Evolutionary conservation across 2,888 invertebrate genomes (phyloP).

Genomic region (Hemaris fuciformis): DNA sequence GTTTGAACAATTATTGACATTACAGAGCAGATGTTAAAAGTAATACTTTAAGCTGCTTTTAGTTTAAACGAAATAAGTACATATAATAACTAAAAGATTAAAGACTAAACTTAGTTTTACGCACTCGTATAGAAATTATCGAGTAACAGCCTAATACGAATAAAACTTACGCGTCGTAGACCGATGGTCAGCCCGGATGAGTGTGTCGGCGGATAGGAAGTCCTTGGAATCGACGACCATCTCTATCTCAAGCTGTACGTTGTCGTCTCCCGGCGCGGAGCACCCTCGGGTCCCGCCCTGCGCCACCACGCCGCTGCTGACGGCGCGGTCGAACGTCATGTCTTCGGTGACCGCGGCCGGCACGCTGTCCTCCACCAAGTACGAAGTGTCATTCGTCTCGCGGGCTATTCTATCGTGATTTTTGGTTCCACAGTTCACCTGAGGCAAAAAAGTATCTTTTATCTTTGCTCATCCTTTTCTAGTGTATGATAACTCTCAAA

Average conservation of each 20-base stretch:
- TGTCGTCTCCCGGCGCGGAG: constrained; percentile 34
- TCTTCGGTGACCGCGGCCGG: constrained; percentile 39
- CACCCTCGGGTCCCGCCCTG: constrained; percentile 47
- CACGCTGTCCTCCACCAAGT: constrained; percentile 32
- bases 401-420: constrained; percentile 46
- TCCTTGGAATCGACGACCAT: constrained; percentile 73
- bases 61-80: no score
- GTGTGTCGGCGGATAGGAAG: constrained; percentile 82
- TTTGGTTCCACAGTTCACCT: constrained; percentile 48
- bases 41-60: no score
- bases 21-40: no score
- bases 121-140: no score
- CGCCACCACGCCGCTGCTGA: constrained; percentile 38
- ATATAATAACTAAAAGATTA: no score
- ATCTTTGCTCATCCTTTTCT: neutral
- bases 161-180: constrained; percentile 53
- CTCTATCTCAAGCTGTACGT: constrained; percentile 62
- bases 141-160: no score
- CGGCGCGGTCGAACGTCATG: constrained; percentile 31
- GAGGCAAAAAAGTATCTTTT: neutral
- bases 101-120: no score
- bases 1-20: no score
- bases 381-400: constrained; percentile 49
- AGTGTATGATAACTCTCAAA: neutral
- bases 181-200: constrained; percentile 82